Evolutionary conservation across 2,888 invertebrate genomes (phyloP).

Genomic region (Oligia strigilis): DNA sequence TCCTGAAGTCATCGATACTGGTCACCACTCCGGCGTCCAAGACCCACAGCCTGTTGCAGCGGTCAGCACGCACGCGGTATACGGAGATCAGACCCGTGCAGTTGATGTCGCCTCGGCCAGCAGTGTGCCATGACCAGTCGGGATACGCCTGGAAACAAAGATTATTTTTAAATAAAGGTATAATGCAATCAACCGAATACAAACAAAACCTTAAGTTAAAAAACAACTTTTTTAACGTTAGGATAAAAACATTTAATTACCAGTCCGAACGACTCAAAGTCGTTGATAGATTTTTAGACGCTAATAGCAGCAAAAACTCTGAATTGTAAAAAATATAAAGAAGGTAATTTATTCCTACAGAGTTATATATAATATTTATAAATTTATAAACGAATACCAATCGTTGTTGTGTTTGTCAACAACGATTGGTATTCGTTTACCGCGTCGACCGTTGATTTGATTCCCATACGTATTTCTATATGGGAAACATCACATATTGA

Average conservation of each 20-base stretch:
- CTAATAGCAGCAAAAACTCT: constrained; percentile 19
- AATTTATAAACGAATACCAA: background rate
- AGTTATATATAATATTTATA: constrained; percentile 5
- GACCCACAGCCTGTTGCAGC: constrained; percentile 96
- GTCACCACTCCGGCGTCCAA: constrained; percentile 94
- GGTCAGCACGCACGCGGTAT: constrained; percentile 94
- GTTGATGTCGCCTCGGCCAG: constrained; percentile 93
- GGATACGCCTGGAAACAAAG: constrained; percentile 91
- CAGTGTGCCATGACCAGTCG: constrained; percentile 94
- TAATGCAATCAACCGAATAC: background rate
- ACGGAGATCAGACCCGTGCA: constrained; percentile 95
- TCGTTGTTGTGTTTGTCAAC: constrained; percentile 11
- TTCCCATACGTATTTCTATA: constrained; percentile 37
- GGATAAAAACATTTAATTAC: background rate
- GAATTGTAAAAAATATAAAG: constrained; percentile 6
- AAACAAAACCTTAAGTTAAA: constrained; percentile 9
- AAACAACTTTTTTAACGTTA: background rate
- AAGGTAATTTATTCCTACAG: background rate
- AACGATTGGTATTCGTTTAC: constrained; percentile 34
- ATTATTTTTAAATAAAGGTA: background rate
- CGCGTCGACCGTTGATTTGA: constrained; percentile 22
- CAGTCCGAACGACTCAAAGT: constrained; percentile 3
- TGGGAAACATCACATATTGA: constrained; percentile 42
- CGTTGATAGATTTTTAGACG: constrained; percentile 12
- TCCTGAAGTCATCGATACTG: constrained; percentile 92